phyloP scores from a whole-genome alignment of 2,888 invertebrate species.

The Cotesia congregata region DNA sequence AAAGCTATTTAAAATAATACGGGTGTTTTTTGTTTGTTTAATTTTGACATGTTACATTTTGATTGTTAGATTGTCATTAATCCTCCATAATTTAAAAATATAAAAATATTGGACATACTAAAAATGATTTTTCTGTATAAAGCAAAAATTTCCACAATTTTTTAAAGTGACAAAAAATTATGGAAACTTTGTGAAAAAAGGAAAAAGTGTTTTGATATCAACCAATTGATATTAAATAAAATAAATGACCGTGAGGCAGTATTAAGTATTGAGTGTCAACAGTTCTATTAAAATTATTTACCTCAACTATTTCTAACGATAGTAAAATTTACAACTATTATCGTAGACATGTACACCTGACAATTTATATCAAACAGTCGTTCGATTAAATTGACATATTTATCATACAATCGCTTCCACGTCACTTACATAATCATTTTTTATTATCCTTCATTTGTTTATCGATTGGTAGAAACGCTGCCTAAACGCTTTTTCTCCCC shows the following conservation, averaged over 20 bases:
- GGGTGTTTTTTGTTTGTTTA: no score
- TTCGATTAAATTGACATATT: slow-evolving; percentile 44
- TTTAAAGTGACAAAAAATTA: no score
- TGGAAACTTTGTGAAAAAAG: no score
- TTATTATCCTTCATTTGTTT: neutral
- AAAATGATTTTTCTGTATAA: no score
- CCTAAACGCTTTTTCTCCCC: neutral
- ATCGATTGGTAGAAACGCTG: neutral
- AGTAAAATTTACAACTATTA: neutral
- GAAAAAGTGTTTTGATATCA: no score
- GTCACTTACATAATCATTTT: slow-evolving; percentile 32
- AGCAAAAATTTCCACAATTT: no score
- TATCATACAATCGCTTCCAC: slow-evolving; percentile 32
- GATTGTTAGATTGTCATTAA: no score
- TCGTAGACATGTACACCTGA: neutral
- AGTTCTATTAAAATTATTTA: neutral
- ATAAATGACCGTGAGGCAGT: neutral
- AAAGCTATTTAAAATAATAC: no score
- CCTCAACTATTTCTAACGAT: neutral
- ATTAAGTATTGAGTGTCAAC: neutral
- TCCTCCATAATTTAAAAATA: no score
- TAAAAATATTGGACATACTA: no score
- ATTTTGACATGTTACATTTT: no score
- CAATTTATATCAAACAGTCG: neutral
- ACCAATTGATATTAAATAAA: neutral